Percentiles rank a stretch among this genome's conserved stretches.
phyloP scores from a whole-genome alignment of 2,797 vertebrate species.

The Loris lydekkerianus region DNA sequence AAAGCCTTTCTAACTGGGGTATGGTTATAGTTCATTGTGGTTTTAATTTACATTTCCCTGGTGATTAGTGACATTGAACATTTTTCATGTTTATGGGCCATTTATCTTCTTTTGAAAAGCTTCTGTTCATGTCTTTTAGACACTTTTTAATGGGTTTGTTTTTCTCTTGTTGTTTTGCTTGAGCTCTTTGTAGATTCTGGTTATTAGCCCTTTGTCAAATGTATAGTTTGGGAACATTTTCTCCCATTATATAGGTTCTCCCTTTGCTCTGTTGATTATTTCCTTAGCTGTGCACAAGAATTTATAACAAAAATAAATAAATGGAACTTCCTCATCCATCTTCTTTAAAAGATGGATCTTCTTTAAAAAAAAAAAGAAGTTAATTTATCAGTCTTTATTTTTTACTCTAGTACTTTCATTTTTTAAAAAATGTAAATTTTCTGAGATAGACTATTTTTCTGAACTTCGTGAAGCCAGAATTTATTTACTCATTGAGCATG shows the following conservation, averaged over 20 bases:
- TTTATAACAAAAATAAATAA: not conserved
- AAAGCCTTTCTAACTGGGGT: not conserved
- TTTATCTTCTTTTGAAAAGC: not conserved
- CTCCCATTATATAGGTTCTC: not conserved
- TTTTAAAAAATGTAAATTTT: not conserved
- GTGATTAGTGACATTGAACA: not conserved
- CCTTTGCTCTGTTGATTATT: not conserved
- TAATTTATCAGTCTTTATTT: not conserved
- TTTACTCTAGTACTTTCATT: not conserved
- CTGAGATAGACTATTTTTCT: constrained; percentile 5
- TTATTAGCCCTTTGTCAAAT: not conserved
- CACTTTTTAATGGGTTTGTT: not conserved
- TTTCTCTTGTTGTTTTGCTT: not conserved
- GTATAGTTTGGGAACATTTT: not conserved
- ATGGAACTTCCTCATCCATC: not conserved
- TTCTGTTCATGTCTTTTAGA: not conserved
- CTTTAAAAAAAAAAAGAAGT: not conserved
- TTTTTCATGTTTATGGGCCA: not conserved
- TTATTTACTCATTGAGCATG: not conserved
- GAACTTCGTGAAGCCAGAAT: not conserved
- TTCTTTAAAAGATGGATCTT: not conserved
- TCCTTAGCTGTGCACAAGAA: not conserved
- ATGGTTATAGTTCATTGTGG: not conserved
- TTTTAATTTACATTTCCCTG: not conserved
- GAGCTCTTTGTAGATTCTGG: not conserved